Base-by-base conservation (phyloP, 1,140 invertebrate genomes). In the Pinna nobilis region DNA sequence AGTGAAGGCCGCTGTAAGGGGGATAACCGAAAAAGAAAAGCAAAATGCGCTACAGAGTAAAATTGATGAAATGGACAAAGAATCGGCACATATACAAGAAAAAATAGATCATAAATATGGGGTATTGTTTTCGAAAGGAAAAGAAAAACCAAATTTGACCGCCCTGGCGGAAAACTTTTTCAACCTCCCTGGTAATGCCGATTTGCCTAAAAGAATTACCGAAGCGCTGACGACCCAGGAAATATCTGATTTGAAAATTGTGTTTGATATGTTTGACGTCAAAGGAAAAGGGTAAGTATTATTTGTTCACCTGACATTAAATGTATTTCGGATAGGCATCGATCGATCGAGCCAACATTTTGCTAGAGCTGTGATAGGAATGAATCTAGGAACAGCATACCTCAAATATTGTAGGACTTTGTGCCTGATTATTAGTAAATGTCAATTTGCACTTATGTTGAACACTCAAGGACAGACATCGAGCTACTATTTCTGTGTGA, bases 241-340 rank as follows among this genome's bases (percentile, higher is more conserved):
- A 76, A 84, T 85, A 37, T 49, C 63, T 35, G 83, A 85, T 51
- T 69, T 85, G 2, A 74, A 74, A 49, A 33, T 80, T 13, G 72
- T 82, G 44, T 85, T 82, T 63, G 79, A 82, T 73, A 74, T 80
- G 65, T 84, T 85, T 69, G 83, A 85, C 61, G 61, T 74, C 4
- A 80, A 81, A 33, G 67, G 73, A 39, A 76, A 67, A 72, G 83
- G 83, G 83, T 84, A 74, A 70, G 77, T 55, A 51, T 25, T 28
- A 20, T n/a, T n/a, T n/a, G n/a, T n/a, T n/a, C n/a, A n/a, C n/a
- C n/a, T n/a, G n/a, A n/a, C n/a, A n/a, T n/a, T n/a, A n/a, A n/a
- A n/a, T n/a, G n/a, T n/a, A n/a, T n/a, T n/a, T n/a, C n/a, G n/a
- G n/a, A n/a, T n/a, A n/a, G n/a, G n/a, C n/a, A n/a, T n/a, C n/a